A percentile compares a stretch with the other conserved stretches of the same genome.
Evolutionary conservation across 2,888 invertebrate genomes (phyloP).

Genomic region (Leptothorax acervorum): DNA sequence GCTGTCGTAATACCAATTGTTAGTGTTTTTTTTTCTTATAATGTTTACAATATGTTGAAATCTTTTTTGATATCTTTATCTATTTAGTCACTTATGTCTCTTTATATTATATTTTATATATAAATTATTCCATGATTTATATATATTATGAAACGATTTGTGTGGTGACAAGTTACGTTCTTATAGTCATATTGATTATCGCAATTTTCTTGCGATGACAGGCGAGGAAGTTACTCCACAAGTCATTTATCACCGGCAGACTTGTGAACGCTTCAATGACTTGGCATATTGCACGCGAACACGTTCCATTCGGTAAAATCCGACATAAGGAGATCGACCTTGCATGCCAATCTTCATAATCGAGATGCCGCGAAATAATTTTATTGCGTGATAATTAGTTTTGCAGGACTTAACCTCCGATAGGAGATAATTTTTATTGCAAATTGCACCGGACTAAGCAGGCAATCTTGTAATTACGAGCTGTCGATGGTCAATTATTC

Average conservation of each 20-base stretch:
- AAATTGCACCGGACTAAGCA: not conserved
- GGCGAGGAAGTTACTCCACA: not conserved
- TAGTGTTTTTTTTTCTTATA: not conserved
- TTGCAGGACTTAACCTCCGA: not conserved
- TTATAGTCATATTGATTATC: not conserved
- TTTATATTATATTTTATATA: not conserved
- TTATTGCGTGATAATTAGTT: conserved; percentile 16
- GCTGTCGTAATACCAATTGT: not conserved
- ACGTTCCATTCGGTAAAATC: conserved; percentile 42
- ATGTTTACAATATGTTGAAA: not conserved
- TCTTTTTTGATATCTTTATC: not conserved
- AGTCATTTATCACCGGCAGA: conserved; percentile 60
- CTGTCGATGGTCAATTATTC: conserved; percentile 11
- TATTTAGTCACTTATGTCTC: not conserved
- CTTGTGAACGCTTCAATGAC: conserved; percentile 20
- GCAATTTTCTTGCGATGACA: conserved; percentile 14
- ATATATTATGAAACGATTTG: not conserved
- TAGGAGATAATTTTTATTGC: conserved; percentile 45
- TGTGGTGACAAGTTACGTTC: not conserved
- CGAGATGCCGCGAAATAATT: conserved; percentile 21
- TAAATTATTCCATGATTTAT: not conserved
- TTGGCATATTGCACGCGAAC: conserved; percentile 13
- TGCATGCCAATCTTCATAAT: not conserved
- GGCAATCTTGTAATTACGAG: conserved; percentile 7
- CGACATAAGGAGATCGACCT: not conserved